Percentiles rank a stretch among this genome's conserved stretches.
Conservation (phyloP, 2,888 invertebrate species). For the Dasypolia templi region DNA sequence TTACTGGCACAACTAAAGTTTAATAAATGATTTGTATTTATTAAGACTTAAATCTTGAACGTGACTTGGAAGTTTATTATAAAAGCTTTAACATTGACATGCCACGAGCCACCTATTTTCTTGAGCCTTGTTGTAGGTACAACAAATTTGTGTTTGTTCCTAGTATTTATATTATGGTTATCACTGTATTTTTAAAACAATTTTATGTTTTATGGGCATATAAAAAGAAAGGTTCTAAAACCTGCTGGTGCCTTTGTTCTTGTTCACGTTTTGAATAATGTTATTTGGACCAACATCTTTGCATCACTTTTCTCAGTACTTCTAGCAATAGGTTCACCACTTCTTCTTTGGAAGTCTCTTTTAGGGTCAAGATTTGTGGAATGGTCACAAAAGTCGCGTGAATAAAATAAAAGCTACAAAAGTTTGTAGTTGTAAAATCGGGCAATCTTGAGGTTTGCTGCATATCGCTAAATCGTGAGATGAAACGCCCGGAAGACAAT, state of each 20-base stretch:
- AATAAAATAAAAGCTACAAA: neutral
- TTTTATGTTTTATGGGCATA: no score
- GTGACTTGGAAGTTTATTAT: no score
- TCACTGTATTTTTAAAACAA: no score
- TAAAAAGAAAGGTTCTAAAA: neutral
- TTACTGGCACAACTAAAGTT: no score
- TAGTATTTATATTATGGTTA: no score
- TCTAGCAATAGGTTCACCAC: neutral
- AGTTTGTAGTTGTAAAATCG: neutral
- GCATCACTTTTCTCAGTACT: neutral
- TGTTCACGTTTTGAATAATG: neutral
- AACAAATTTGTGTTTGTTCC: no score
- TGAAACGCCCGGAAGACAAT: constrained; percentile 13
- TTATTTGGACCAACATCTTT: neutral
- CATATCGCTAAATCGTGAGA: constrained; percentile 6
- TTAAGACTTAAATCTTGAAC: no score
- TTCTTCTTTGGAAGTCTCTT: neutral
- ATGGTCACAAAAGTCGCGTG: neutral
- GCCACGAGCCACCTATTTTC: no score
- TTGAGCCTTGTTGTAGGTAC: no score
- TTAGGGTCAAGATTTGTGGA: neutral
- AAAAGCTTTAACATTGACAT: no score
- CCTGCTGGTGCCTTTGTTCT: neutral
- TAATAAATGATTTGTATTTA: no score
- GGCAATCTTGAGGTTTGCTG: neutral